Evolutionary conservation across 2,888 invertebrate genomes (phyloP).

Genomic region (Euclidia mi): DNA sequence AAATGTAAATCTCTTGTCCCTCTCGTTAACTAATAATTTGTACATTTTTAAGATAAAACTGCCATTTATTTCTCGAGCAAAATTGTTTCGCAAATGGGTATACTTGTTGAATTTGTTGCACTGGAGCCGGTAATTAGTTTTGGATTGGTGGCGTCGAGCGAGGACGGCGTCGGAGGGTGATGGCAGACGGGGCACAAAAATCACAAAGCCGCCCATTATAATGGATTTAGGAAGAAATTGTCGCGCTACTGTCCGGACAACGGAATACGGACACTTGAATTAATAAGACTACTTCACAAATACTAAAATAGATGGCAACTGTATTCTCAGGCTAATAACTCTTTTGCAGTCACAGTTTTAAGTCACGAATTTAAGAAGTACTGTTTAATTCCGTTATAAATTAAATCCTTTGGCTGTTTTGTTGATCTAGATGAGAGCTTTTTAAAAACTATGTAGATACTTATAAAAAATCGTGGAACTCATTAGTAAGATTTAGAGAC

Average conservation of each 20-base stretch:
- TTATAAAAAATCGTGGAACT: too few relatives aligned
- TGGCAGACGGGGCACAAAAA: constrained; percentile 67
- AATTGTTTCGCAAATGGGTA: constrained; percentile 44
- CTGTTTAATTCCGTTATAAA: constrained; percentile 35
- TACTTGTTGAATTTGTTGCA: constrained; percentile 63
- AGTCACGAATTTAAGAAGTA: constrained; percentile 40
- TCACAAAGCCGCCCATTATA: constrained; percentile 70
- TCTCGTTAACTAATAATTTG: constrained; percentile 11
- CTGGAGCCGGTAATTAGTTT: constrained; percentile 76
- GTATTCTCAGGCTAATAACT: constrained; percentile 55
- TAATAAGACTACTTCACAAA: constrained; percentile 68
- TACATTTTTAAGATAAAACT: constrained; percentile 15
- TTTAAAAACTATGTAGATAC: not conserved
- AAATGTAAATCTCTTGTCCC: constrained; percentile 5
- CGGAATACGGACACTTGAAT: constrained; percentile 72
- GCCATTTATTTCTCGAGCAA: constrained; percentile 26
- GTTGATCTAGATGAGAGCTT: constrained; percentile 35
- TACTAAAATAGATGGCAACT: constrained; percentile 58
- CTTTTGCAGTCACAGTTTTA: constrained; percentile 56
- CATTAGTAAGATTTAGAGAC: too few relatives aligned
- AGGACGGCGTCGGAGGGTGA: constrained; percentile 18
- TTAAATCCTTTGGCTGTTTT: constrained; percentile 55
- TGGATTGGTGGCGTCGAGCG: constrained; percentile 62
- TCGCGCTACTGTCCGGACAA: constrained; percentile 58
- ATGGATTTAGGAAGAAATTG: constrained; percentile 70